Percentiles rank a stretch among this genome's conserved stretches.
These are phyloP conservation scores for Lucilia cuprina DNA, from an alignment of 1,140 invertebrate genomes.

Conservation along the genomic window DNA sequence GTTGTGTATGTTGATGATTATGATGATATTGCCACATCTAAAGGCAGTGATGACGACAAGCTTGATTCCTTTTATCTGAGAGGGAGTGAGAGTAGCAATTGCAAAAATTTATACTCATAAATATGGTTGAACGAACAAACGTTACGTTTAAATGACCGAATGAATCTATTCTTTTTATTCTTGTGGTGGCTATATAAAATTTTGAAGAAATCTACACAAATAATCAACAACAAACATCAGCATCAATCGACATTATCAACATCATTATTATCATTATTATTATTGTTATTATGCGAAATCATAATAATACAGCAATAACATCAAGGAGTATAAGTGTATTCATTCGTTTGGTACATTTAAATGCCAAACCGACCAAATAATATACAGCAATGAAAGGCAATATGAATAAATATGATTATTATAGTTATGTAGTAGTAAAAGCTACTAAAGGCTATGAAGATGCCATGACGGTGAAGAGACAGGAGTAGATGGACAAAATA, in stretches of 20 bases:
- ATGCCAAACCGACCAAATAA: slow-evolving; percentile 1
- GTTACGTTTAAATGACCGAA: neutral
- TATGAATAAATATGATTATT: no score
- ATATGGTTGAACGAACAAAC: neutral
- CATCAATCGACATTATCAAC: neutral
- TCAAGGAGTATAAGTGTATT: neutral
- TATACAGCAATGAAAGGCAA: neutral
- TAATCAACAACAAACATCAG: neutral
- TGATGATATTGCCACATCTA: neutral
- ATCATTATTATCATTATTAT: neutral
- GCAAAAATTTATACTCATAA: neutral
- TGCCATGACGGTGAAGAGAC: no score
- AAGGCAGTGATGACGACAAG: no score
- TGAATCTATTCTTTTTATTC: no score
- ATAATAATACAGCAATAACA: neutral
- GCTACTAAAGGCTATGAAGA: no score
- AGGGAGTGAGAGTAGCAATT: neutral
- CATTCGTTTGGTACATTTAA: neutral
- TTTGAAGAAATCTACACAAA: neutral
- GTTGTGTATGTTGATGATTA: neutral
- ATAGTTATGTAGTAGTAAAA: no score
- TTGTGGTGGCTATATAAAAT: neutral
- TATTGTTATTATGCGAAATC: neutral
- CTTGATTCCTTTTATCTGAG: no score
- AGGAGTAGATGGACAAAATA: no score